phyloP scores from a whole-genome alignment of 2,888 invertebrate species.

The Plebejus argus region DNA sequence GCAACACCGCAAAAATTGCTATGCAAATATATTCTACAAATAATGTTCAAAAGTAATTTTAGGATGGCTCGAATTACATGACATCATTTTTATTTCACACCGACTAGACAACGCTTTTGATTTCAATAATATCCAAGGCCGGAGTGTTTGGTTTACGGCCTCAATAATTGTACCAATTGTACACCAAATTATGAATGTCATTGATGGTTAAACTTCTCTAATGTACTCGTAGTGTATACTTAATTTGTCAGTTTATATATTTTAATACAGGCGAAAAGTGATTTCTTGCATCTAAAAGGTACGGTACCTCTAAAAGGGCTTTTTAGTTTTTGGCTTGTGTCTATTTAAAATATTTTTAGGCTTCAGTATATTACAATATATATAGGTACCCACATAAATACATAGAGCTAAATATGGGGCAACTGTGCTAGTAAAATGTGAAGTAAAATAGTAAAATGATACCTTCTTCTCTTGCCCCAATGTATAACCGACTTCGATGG shows the following conservation, averaged over 20 bases:
- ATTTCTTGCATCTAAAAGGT: no score
- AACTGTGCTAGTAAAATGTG: no score
- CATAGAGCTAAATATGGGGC: no score
- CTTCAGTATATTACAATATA: no score
- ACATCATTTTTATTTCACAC: slow-evolving; percentile 26
- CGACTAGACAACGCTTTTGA: slow-evolving; percentile 24
- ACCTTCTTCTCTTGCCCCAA: background rate
- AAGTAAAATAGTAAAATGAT: no score
- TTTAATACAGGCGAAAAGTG: no score
- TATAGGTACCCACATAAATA: no score
- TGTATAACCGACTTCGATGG: no score
- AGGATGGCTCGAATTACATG: background rate
- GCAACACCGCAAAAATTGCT: background rate
- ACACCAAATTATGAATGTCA: background rate
- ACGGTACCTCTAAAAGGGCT: background rate
- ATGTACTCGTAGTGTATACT: no score
- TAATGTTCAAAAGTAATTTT: slow-evolving; percentile 17
- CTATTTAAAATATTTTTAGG: no score
- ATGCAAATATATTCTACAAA: slow-evolving; percentile 11
- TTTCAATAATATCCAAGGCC: slow-evolving; percentile 3
- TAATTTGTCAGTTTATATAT: no score
- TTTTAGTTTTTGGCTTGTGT: no score
- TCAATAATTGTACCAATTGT: background rate
- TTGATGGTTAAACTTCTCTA: background rate
- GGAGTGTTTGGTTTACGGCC: background rate